Evolutionary conservation across 1,140 invertebrate genomes (phyloP).

Genomic region (Physella acuta): DNA sequence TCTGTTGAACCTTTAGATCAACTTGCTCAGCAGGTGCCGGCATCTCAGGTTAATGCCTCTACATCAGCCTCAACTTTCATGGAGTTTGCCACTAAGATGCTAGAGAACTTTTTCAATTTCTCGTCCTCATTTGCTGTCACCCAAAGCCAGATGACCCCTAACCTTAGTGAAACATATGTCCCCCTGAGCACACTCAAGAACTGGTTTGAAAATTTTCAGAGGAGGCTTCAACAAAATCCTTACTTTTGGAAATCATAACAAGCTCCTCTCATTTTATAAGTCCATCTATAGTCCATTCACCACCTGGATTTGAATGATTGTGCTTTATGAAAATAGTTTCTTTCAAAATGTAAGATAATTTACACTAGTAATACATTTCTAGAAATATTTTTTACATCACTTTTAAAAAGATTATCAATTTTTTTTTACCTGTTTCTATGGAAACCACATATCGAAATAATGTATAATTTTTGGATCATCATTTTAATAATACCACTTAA

Average conservation of each 20-base stretch:
- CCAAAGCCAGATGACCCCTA: conserved; percentile 75
- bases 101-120: conserved; percentile 91
- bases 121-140: conserved; percentile 83
- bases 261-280: too few relatives aligned
- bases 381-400: too few relatives aligned
- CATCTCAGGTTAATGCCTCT: conserved; percentile 53
- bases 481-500: too few relatives aligned
- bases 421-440: too few relatives aligned
- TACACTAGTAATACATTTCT: too few relatives aligned
- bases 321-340: too few relatives aligned
- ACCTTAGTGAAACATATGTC: conserved; percentile 76
- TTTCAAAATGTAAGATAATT: too few relatives aligned
- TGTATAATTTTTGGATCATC: too few relatives aligned
- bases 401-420: too few relatives aligned
- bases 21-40: conserved; percentile 64
- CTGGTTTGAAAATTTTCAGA: conserved; percentile 92
- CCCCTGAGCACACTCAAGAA: conserved; percentile 83
- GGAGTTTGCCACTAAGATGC: conserved; percentile 88
- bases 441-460: too few relatives aligned
- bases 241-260: conserved; percentile 86
- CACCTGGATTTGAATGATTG: too few relatives aligned
- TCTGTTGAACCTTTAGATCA: conserved; percentile 79
- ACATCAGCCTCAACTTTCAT: conserved; percentile 69
- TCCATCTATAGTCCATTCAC: too few relatives aligned
- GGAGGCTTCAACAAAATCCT: conserved; percentile 85